Evolutionary conservation across 2,113 vertebrate genomes (phyloP), one percentile per base, ranked within the genome.

Genomic region (Sprattus sprattus): DNA sequence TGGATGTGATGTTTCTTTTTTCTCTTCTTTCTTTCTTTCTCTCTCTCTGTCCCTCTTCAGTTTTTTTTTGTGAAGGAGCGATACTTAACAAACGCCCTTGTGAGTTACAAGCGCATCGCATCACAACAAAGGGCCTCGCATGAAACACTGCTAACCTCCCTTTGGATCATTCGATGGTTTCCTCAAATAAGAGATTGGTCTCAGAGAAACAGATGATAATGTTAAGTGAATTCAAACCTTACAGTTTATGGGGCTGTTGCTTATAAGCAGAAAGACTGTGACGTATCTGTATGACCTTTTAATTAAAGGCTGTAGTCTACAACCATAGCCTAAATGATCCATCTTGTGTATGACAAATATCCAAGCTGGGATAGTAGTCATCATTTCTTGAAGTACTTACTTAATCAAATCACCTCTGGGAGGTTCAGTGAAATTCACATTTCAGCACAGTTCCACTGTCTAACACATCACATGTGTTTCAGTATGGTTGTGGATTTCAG

Each of bases 21-120:
- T 88, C 81, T 84, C 86, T 80, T 82, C 87, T 45, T 84, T 83
- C 87, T 64, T 88, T 91, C 88, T 88, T 86, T 60, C 86, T 90
- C 83, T 84, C 32, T 89, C 89, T 85, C 57, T 54, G 78, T 84
- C 49, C 64, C 2, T 46, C 84, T 83, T 85, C 46, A 54, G 82
- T 83, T 15, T 52, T 7, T 84, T 88, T 52, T 87, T 54, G 11
- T 57, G 2, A 47, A 44, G 52, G 44, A 32, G 71, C 45, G 60
- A 88, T 49, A 86, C 88, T 85, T 83, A 86, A 82, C 86, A 88
- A 89, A 88, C 46, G n/a, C 60, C 86, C 87, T 71, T 82, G 86
- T 80, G 85, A 89, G 86, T 83, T 86, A 39, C 81, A 67, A 89
- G 52, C 6, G 60, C 64, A 71, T 89, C 71, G 52, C 81, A 83